phyloP scores from a whole-genome alignment of 2,113 vertebrate genomes.

The Pelobates fuscus region DNA sequence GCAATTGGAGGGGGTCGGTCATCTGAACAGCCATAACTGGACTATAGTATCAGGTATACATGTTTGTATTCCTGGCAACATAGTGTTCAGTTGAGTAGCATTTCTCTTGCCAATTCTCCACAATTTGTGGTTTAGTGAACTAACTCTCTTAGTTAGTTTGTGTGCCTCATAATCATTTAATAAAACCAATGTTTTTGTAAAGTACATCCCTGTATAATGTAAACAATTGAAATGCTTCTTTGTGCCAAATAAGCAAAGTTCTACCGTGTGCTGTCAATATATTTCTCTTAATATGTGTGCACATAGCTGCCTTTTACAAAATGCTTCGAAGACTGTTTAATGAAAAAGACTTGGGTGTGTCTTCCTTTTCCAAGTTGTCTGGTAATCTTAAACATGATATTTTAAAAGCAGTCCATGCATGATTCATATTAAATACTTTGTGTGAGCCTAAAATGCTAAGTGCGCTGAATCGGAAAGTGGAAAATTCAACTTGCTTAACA shows the following conservation, averaged over 20 bases:
- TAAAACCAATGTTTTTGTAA: not conserved
- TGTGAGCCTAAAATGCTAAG: not conserved
- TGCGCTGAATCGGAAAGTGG: not conserved
- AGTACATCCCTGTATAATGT: not conserved
- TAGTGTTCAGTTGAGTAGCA: too few species aligned
- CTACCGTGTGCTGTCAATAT: not conserved
- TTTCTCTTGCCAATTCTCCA: too few species aligned
- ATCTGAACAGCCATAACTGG: too few species aligned
- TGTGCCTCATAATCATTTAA: too few species aligned
- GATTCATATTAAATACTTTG: conserved; percentile 25
- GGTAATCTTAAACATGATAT: not conserved
- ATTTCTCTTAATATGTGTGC: conserved; percentile 10
- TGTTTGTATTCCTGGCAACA: too few species aligned
- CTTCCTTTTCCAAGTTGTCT: conserved; percentile 13
- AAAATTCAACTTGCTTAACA: not conserved
- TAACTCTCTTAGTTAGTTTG: too few species aligned
- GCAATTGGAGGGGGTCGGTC: too few species aligned
- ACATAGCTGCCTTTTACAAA: conserved; percentile 20
- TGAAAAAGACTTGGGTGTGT: conserved; percentile 22
- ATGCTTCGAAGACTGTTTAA: not conserved
- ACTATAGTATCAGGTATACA: too few species aligned
- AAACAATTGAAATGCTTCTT: conserved; percentile 1
- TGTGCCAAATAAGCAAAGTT: not conserved
- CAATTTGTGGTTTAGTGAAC: too few species aligned
- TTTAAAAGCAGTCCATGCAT: not conserved